Conservation (phyloP, 2,888 invertebrate species). For the Julus scanicus region DNA sequence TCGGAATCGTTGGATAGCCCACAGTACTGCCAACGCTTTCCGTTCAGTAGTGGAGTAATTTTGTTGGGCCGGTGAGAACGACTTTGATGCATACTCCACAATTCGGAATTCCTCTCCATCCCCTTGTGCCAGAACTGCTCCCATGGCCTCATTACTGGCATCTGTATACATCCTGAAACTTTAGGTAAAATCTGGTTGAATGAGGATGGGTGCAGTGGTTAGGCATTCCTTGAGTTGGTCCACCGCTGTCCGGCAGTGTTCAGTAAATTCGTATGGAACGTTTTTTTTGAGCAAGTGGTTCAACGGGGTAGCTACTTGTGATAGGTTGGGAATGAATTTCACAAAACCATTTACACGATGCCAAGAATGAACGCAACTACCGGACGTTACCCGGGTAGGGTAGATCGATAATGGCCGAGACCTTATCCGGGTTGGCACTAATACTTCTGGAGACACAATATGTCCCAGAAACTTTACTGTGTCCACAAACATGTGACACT, state of each 20-base stretch:
- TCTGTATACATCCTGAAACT: background rate
- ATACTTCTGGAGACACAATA: too few species aligned
- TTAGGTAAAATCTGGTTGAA: background rate
- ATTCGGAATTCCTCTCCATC: background rate
- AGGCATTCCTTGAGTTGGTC: background rate
- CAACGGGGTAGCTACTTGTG: background rate
- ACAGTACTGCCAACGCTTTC: slow-evolving; percentile 61
- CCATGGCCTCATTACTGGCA: background rate
- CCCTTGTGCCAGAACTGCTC: background rate
- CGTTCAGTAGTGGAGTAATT: slow-evolving; percentile 61
- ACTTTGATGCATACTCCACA: slow-evolving; percentile 59
- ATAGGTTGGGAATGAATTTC: background rate
- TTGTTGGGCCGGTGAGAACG: slow-evolving; percentile 59
- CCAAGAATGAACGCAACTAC: background rate
- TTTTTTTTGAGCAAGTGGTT: background rate
- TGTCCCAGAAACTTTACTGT: too few species aligned
- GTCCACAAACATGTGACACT: too few species aligned
- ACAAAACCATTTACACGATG: background rate
- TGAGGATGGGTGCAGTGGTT: background rate
- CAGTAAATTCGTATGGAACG: background rate
- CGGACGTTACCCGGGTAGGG: background rate
- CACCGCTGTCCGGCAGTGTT: background rate
- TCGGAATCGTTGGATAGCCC: slow-evolving; percentile 60
- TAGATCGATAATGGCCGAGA: background rate
- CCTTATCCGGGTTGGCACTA: background rate